These are phyloP conservation scores for Amphibalanus amphitrite DNA, from an alignment of 1,140 invertebrate species.

Conservation along the genomic window DNA sequence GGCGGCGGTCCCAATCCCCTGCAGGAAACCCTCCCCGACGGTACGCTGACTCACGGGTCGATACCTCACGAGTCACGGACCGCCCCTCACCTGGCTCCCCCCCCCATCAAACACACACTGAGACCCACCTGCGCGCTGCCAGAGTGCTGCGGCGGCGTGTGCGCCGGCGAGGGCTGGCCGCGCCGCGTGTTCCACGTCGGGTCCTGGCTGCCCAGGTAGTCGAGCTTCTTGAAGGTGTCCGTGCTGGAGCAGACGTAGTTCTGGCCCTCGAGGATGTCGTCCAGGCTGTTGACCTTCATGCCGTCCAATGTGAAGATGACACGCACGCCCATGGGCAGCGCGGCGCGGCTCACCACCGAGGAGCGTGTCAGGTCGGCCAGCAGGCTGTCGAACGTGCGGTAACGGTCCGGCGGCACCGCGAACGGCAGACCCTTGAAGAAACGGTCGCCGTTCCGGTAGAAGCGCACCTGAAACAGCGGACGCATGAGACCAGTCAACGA, in stretches of 20 bases:
- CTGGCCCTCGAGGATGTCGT: conserved; percentile 64
- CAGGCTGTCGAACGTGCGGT: conserved; percentile 76
- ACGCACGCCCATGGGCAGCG: conserved; percentile 70
- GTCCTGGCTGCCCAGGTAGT: conserved; percentile 41
- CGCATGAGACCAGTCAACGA: too few relatives aligned
- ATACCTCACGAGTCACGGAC: too few relatives aligned
- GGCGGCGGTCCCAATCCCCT: too few relatives aligned
- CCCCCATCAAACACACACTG: too few relatives aligned
- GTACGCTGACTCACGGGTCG: too few relatives aligned
- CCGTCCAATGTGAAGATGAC: conserved; percentile 74
- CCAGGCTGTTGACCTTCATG: conserved; percentile 53
- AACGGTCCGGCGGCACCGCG: conserved; percentile 66
- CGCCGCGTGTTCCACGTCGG: conserved; percentile 18
- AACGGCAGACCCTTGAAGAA: conserved; percentile 83
- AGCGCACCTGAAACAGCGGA: conserved; percentile 64
- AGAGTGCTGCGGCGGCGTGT: neutral
- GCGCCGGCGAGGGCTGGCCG: conserved; percentile 8
- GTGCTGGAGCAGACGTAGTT: conserved; percentile 82
- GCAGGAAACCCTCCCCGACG: too few relatives aligned
- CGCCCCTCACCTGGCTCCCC: too few relatives aligned
- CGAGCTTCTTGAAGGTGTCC: conserved; percentile 70
- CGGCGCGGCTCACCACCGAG: conserved; percentile 15
- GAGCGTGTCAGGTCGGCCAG: conserved; percentile 66
- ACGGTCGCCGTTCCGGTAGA: conserved; percentile 88
- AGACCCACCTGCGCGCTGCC: neutral